phyloP scores from a whole-genome alignment of 2,113 vertebrate genomes.

The Jacana jacana region DNA sequence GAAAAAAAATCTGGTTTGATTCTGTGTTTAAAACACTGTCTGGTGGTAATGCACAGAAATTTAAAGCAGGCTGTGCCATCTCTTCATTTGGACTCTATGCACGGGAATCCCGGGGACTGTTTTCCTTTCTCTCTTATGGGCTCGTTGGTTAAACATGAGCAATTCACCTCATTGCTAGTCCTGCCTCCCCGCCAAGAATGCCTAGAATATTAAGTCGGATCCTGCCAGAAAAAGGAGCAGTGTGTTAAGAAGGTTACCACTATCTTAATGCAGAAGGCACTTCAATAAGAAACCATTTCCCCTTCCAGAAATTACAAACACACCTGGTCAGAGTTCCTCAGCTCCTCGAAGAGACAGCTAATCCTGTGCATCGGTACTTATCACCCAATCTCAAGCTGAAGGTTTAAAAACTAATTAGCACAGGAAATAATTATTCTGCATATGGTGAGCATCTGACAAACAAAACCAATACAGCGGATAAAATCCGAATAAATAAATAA shows the following conservation, averaged over 20 bases:
- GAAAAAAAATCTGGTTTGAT: neutral
- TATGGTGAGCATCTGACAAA: neutral
- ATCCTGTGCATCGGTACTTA: neutral
- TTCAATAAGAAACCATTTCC: neutral
- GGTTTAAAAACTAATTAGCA: neutral
- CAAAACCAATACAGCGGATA: neutral
- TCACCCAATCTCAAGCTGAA: neutral
- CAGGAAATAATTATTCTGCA: neutral
- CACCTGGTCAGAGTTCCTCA: neutral
- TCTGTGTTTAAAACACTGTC: neutral
- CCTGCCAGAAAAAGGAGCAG: neutral
- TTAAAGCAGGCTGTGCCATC: neutral
- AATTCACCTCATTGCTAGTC: neutral
- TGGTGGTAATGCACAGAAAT: neutral
- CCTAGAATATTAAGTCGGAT: neutral
- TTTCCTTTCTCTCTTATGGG: neutral
- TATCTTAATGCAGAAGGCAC: neutral
- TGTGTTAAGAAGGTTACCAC: neutral
- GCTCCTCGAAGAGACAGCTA: neutral
- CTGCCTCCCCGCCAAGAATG: neutral
- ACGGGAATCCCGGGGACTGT: neutral
- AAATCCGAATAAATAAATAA: neutral
- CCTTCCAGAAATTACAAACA: neutral
- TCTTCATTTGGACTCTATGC: neutral
- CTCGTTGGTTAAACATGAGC: neutral